Conservation (phyloP, 2,797 vertebrate species). For the Tarsius wallacei region DNA sequence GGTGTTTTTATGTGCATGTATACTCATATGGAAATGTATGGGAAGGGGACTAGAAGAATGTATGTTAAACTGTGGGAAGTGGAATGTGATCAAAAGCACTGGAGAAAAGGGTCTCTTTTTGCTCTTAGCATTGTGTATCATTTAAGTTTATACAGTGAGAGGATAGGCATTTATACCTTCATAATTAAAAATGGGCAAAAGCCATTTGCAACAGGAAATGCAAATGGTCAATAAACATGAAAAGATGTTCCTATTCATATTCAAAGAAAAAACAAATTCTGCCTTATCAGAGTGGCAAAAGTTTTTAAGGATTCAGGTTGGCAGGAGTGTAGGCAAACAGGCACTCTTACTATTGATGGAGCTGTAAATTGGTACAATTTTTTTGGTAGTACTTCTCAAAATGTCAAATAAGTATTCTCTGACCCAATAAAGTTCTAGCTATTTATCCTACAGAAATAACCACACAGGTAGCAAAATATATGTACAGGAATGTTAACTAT, state of each 20-base stretch:
- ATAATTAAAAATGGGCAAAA: conserved; percentile 40
- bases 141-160: conserved; percentile 33
- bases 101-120: conserved; percentile 50
- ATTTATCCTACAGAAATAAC: conserved; percentile 63
- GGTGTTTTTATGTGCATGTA: neutral
- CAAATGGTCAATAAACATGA: conserved; percentile 10
- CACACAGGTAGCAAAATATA: conserved; percentile 67
- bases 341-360: conserved; percentile 37
- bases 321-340: neutral
- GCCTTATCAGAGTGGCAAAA: neutral
- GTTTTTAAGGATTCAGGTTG: conserved; percentile 11
- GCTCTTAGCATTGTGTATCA: neutral
- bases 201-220: conserved; percentile 45
- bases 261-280: neutral
- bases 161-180: conserved; percentile 32
- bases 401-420: conserved; percentile 56
- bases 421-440: conserved; percentile 49
- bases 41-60: neutral
- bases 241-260: conserved; percentile 48
- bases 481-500: conserved; percentile 46
- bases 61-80: neutral
- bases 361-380: conserved; percentile 9
- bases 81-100: conserved; percentile 43
- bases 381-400: conserved; percentile 49
- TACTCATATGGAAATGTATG: conserved; percentile 7